Evolutionary conservation across 1,140 invertebrate genomes (phyloP).

Genomic region (Pseudachorutes palmiensis): DNA sequence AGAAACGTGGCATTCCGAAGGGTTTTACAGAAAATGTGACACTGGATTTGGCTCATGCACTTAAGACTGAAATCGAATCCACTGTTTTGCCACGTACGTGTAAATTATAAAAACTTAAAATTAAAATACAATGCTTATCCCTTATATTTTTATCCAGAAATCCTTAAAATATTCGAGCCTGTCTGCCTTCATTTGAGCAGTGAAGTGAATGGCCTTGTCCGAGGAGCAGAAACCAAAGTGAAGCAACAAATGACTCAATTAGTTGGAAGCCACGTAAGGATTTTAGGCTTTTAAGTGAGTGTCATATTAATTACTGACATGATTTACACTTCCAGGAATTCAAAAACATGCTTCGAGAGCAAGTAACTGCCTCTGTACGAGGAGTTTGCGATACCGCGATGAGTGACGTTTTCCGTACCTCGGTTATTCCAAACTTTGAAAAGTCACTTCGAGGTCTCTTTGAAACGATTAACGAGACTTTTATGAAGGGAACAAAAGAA

Average conservation of each 20-base stretch:
- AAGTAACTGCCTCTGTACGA: conserved; percentile 19
- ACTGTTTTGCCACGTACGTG: conserved; percentile 28
- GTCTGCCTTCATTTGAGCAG: conserved; percentile 58
- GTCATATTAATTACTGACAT: neutral
- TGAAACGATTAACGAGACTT: conserved; percentile 74
- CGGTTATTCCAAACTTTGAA: conserved; percentile 73
- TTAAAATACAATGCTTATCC: neutral
- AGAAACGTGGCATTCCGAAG: conserved; percentile 1
- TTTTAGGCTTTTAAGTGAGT: conserved; percentile 22
- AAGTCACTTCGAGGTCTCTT: conserved; percentile 75
- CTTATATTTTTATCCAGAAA: conserved; percentile 38
- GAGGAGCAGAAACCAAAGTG: conserved; percentile 60
- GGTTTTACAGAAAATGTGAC: conserved; percentile 4
- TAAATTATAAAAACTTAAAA: neutral
- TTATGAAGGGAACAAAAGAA: conserved; percentile 74
- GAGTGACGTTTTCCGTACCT: conserved; percentile 61
- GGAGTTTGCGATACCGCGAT: conserved; percentile 26
- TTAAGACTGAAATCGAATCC: conserved; percentile 33
- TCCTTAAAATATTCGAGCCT: conserved; percentile 51
- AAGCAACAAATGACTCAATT: conserved; percentile 70
- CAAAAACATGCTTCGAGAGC: conserved; percentile 11
- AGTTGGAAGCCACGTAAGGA: conserved; percentile 59
- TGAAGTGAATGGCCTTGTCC: conserved; percentile 60
- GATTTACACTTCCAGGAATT: conserved; percentile 17
- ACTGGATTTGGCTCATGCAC: neutral